phyloP scores from a whole-genome alignment of 1,140 invertebrate genomes.

The Steinernema khuongi region DNA sequence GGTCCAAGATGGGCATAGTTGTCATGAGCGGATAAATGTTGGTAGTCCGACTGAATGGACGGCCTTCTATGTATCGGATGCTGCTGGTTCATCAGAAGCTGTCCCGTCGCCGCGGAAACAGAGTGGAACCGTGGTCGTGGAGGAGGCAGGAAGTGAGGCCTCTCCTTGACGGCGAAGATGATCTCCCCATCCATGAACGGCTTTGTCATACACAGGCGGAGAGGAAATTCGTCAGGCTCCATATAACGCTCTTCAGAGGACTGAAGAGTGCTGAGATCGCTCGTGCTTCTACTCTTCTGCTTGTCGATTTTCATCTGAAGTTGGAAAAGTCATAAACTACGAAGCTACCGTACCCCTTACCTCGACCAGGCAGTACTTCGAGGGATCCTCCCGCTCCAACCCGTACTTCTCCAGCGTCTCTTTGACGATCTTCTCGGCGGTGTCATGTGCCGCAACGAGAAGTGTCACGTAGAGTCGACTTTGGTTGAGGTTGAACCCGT shows the following conservation, averaged over 20 bases:
- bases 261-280: neutral
- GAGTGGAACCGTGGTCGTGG: neutral
- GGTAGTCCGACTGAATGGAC: neutral
- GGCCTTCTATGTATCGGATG: neutral
- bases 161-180: conserved; percentile 1
- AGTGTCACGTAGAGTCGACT: conserved; percentile 98
- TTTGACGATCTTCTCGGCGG: conserved; percentile 79
- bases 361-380: conserved; percentile 88
- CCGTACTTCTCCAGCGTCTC: conserved; percentile 98
- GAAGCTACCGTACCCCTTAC: conserved; percentile 58
- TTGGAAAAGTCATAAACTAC: neutral
- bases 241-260: neutral
- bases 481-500: conserved; percentile 87
- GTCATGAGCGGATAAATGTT: neutral
- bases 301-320: neutral
- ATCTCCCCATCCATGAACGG: neutral
- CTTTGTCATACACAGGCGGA: neutral
- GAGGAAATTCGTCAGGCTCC: neutral
- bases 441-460: conserved; percentile 83
- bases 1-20: neutral
- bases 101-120: neutral
- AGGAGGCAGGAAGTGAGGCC: conserved; percentile 6
- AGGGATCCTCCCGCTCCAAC: conserved; percentile 76
- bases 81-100: neutral
- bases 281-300: neutral